Base-by-base conservation (phyloP, 2,113 vertebrate species). In the Reinhardtius hippoglossoides region DNA sequence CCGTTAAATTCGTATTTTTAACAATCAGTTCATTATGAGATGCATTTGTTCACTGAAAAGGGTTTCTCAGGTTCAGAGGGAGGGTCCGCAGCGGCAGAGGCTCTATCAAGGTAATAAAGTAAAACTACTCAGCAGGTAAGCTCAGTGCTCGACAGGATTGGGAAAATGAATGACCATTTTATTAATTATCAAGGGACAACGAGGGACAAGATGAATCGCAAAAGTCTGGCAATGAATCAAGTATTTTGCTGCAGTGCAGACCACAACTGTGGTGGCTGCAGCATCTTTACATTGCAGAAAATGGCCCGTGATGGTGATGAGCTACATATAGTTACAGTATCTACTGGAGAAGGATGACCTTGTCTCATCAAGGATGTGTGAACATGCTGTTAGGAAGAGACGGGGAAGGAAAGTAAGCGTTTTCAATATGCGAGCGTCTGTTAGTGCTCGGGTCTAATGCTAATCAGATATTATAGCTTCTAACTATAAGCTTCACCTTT, bases 391-490 rank as follows among this genome's bases (percentile, higher is more conserved):
- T 23, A 55, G 21, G 57, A 75, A 67, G 55, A 71, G 56, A 37
- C n/a, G 5, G 15, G 42, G 37, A 24, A 52, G 57, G 31, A 75
- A 68, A 59, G 58, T 21, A 75, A 65, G 60, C 73, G 68, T 66
- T 67, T 74, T 65, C 54, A 76, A 26, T 7, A 1, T 40, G 56
- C 40, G 31, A 67, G 66, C 65, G 57, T 20, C 65, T 59, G 52
- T 71, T 63, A 62, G 52, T 5, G 1, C 69, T 77, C 71, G 27
- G 60, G 16, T 64, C 35, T 69, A 50, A 82, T 81, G 63, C 73
- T 67, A 64, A 48, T 77, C 57, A 68, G 54, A 7, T 58, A 31
- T 60, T 62, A 35, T 31, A 59, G 52, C 23, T 9, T 42, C 67
- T 23, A 70, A 57, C 26, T 52, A 35, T 68, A 54, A 46, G 8